Base-by-base conservation (phyloP, 2,888 invertebrate species). In the Arctia plantaginis region DNA sequence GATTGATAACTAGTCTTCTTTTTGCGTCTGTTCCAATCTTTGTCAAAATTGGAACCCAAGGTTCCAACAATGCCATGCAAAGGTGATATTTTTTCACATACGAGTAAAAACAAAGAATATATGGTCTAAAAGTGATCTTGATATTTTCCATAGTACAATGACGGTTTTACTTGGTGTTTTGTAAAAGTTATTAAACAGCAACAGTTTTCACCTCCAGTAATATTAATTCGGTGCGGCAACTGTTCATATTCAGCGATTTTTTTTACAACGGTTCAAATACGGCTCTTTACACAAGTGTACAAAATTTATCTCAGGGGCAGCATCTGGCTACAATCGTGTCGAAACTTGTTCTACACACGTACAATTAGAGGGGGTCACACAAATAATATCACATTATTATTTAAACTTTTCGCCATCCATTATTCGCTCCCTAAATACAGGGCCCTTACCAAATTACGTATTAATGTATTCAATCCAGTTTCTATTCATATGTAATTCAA, bases 401-500 rank as follows among this genome's bases (percentile, higher is more conserved):
- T 93, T 88, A 89, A 89, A 91, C 87, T 88, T 93, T 94, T 93
- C 87, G 92, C 92, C 90, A 92, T 84, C 92, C 88, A 92, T 95
- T 94, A 93, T 94, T 86, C 90, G 86, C 91, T 90, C 94, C 93
- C 93, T 94, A 95, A n/a, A 94, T 93, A 83, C 86, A 82, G 92
- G 95, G 94, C 91, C 93, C 92, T 91, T 91, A 92, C 93, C 92
- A 90, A 93, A 95, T 95, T 94, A 93, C 89, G 91, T 92, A 93
- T 95, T 95, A 93, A 95, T 93, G 89, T 91, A 95, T 94, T 90
- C 94, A 92, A 93, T 94, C 95, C 95, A 95, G 95, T 95, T 95
- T 93, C 91, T 89, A 94, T 95, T 95, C 94, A 95, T 92, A 93
- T 92, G 90, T 92, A 93, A 94, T 93, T 92, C 92, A 90, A 92